phyloP scores from a whole-genome alignment of 2,797 vertebrate genomes.

The Eurystomus glaucurus region DNA sequence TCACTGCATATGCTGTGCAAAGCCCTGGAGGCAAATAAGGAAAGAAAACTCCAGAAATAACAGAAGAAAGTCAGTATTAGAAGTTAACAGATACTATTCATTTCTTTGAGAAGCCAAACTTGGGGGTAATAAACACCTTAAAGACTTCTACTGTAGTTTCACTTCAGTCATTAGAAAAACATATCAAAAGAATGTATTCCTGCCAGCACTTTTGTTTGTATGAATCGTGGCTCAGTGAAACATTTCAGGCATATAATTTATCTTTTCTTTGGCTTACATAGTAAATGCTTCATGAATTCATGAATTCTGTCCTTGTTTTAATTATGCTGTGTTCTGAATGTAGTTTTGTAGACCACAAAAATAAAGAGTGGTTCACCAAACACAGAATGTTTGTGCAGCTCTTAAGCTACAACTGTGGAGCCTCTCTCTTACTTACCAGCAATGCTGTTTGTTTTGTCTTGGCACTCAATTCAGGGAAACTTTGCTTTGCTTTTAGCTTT shows the following conservation, averaged over 20 bases:
- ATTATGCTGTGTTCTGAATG: conserved; percentile 85
- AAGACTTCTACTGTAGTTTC: conserved; percentile 54
- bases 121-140: conserved; percentile 58
- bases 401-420: conserved; percentile 65
- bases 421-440: conserved; percentile 74
- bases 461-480: conserved; percentile 64
- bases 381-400: conserved; percentile 84
- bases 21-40: neutral
- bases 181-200: conserved; percentile 51
- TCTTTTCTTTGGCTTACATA: conserved; percentile 84
- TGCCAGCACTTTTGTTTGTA: conserved; percentile 77
- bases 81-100: conserved; percentile 20
- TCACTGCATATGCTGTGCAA: neutral
- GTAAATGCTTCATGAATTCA: conserved; percentile 83
- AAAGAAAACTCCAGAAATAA: neutral
- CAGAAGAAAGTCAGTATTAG: neutral
- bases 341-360: conserved; percentile 84
- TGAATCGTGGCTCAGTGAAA: conserved; percentile 81
- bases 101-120: conserved; percentile 11
- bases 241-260: conserved; percentile 84
- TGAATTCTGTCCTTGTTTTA: conserved; percentile 87
- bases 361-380: conserved; percentile 83
- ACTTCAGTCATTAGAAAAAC: conserved; percentile 42
- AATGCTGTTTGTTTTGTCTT: conserved; percentile 68
- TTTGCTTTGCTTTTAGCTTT: conserved; percentile 56